Percentiles rank a stretch among this genome's conserved stretches.
Evolutionary conservation across 2,888 invertebrate species (phyloP).

Genomic region (Drosophila rubida): DNA sequence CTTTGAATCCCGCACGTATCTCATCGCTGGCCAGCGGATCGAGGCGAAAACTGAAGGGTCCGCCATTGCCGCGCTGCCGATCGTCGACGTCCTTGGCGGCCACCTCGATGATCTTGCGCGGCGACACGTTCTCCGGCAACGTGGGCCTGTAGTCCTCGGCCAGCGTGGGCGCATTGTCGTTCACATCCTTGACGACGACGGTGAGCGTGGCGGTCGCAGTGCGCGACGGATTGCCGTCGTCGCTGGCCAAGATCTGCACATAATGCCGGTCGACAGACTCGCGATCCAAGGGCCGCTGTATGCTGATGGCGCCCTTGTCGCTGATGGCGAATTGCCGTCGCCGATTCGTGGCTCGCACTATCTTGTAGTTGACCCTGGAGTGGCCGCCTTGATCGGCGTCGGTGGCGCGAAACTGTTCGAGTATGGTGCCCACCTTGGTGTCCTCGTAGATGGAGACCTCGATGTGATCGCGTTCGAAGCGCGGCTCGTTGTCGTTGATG

Average conservation of each 20-base stretch:
- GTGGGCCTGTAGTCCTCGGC: slow-evolving; percentile 95
- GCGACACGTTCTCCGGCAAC: slow-evolving; percentile 95
- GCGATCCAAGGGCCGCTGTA: slow-evolving; percentile 95
- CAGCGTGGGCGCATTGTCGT: slow-evolving; percentile 96
- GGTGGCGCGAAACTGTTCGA: slow-evolving; percentile 96
- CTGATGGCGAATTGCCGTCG: slow-evolving; percentile 97
- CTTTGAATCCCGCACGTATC: slow-evolving; percentile 96
- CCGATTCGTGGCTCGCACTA: slow-evolving; percentile 95
- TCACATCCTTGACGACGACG: slow-evolving; percentile 96
- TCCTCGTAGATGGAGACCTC: slow-evolving; percentile 96
- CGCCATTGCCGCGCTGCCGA: slow-evolving; percentile 95
- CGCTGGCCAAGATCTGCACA: slow-evolving; percentile 96
- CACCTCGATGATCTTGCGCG: slow-evolving; percentile 95
- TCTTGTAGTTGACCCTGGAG: slow-evolving; percentile 94
- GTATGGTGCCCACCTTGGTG: slow-evolving; percentile 93
- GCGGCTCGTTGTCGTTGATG: slow-evolving; percentile 98
- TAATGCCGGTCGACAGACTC: slow-evolving; percentile 97
- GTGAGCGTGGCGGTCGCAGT: slow-evolving; percentile 96
- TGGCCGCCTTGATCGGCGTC: slow-evolving; percentile 98
- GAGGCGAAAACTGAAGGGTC: slow-evolving; percentile 96
- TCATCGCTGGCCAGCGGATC: slow-evolving; percentile 96
- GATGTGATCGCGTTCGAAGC: slow-evolving; percentile 95
- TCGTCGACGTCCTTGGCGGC: slow-evolving; percentile 96
- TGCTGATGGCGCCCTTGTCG: slow-evolving; percentile 96
- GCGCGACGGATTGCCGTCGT: slow-evolving; percentile 95